These are phyloP conservation scores for Dyspetes luteomarginatus DNA, from an alignment of 2,888 invertebrate genomes.

Conservation along the genomic window DNA sequence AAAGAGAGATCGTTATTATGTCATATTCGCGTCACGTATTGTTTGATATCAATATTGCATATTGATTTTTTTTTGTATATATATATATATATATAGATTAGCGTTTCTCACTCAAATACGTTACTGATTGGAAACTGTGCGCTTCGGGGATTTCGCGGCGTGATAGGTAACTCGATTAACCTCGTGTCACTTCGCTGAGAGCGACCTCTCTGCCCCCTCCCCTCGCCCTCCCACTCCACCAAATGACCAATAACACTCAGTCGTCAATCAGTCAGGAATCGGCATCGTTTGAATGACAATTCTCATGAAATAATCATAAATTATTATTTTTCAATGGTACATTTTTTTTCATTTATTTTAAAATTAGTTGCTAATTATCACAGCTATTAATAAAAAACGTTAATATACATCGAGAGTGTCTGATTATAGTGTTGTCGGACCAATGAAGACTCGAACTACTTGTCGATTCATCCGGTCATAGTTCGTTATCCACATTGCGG, in stretches of 20 bases:
- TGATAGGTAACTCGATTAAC: conserved; percentile 62
- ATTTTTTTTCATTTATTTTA: neutral
- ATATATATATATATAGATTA: neutral
- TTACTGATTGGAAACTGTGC: conserved; percentile 60
- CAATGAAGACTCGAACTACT: conserved; percentile 39
- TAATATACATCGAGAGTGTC: too few relatives aligned
- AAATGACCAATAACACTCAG: conserved; percentile 32
- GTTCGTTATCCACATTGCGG: neutral
- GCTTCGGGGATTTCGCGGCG: conserved; percentile 60
- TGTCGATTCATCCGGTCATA: neutral
- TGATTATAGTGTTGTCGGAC: conserved; percentile 37
- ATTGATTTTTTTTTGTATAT: neutral
- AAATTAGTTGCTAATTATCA: neutral
- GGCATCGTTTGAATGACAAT: neutral
- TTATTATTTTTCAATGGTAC: neutral
- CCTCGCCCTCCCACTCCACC: neutral
- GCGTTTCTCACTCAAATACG: conserved; percentile 49
- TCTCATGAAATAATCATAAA: conserved; percentile 2
- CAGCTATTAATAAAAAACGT: too few relatives aligned
- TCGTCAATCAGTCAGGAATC: conserved; percentile 20
- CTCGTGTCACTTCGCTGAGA: conserved; percentile 63
- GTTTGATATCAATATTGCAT: neutral
- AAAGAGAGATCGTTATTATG: neutral
- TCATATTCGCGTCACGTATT: conserved; percentile 1
- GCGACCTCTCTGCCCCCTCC: neutral